Conservation (phyloP, 2,113 vertebrate species). For the Chrysochloris asiatica region DNA sequence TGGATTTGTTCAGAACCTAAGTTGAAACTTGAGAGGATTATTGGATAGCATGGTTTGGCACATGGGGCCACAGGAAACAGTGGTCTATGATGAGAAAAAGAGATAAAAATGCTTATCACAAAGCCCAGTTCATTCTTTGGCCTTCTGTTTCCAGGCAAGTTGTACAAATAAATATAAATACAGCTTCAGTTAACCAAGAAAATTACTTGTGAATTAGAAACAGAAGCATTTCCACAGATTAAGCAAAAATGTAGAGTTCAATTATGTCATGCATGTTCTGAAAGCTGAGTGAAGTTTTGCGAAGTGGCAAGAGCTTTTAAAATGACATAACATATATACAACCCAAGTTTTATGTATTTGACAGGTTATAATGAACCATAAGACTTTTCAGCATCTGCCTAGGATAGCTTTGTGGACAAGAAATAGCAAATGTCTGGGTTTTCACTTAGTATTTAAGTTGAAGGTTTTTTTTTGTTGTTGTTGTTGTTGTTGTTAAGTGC, state of each 20-base stretch:
- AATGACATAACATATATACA: neutral
- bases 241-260: neutral
- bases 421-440: neutral
- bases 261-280: neutral
- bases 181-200: neutral
- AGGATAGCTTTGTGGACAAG: neutral
- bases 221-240: conserved; percentile 1
- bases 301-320: neutral
- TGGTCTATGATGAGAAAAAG: neutral
- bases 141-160: conserved; percentile 12
- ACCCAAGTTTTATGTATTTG: neutral
- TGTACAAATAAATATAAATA: conserved; percentile 49
- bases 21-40: neutral
- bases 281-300: neutral
- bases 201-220: conserved; percentile 53
- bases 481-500: too few relatives aligned
- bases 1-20: neutral
- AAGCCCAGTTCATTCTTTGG: neutral
- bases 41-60: neutral
- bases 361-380: neutral
- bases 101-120: neutral
- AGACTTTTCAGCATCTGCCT: neutral
- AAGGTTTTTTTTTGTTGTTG: too few relatives aligned
- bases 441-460: neutral
- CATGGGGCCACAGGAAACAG: neutral